Evolutionary conservation across 2,113 vertebrate species (phyloP).

Genomic region (Dipodomys stephensi): DNA sequence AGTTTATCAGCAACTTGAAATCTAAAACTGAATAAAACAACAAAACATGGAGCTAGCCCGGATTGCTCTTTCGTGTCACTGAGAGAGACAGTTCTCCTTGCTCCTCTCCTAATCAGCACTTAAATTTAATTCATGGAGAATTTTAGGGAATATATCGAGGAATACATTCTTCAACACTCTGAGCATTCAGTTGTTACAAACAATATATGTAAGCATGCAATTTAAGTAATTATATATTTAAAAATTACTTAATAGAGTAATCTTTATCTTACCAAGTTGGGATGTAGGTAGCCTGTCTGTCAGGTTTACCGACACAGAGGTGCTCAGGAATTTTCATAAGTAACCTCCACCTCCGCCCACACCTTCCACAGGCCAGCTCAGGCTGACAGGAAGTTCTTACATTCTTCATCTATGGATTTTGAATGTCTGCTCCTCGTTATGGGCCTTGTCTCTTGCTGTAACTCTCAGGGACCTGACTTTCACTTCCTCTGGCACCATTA

Average conservation of each 20-base stretch:
- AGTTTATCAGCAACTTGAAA: background rate
- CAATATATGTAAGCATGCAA: background rate
- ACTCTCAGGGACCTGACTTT: too few relatives aligned
- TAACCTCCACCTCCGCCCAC: accelerated
- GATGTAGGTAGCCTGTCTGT: too few relatives aligned
- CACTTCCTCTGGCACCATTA: background rate
- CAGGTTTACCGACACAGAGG: background rate
- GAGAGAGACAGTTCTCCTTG: background rate
- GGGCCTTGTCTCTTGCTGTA: background rate
- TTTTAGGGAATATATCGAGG: background rate
- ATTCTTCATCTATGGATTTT: background rate
- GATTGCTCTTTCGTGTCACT: background rate
- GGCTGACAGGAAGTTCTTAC: background rate
- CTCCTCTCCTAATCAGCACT: background rate
- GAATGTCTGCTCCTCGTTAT: background rate
- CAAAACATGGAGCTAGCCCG: background rate
- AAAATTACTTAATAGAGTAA: background rate
- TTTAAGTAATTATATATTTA: background rate
- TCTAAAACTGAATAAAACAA: background rate
- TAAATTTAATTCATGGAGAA: background rate
- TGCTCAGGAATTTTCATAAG: background rate
- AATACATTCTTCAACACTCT: background rate
- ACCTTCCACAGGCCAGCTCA: background rate
- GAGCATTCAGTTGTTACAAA: background rate
- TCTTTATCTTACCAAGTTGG: background rate